Evolutionary conservation across 2,797 vertebrate species (phyloP), one percentile per base, ranked within the genome.

Genomic region (Xenentodon cancila): DNA sequence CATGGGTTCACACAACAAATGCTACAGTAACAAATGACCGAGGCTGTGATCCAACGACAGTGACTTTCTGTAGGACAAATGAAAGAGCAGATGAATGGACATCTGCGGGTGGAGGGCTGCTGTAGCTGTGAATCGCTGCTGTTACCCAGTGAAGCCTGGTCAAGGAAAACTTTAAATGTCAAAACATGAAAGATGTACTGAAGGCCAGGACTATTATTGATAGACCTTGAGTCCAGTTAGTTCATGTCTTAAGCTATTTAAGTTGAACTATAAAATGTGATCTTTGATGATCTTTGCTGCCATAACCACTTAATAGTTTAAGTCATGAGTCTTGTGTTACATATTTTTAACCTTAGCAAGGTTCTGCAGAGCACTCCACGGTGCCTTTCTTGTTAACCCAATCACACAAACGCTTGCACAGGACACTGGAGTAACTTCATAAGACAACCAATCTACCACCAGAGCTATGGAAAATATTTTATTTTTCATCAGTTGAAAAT

Each of bases 21-120:
- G 16, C 74, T 77, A 71, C 81, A 53, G 72, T 80, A 85, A 86
- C 85, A 84, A 88, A 87, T 73, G 80, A 87, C 71, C 81, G 53
- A 2, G 82, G 83, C 75, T 65, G 65, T n/a, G 71, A 84, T 81
- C 80, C 84, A 87, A 60, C 60, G 81, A 79, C 58, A 45, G 71
- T 46, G 67, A 82, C 75, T 79, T 80, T 80, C 73, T 68, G 55
- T 40, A 75, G 84, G 76, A 81, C 79, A 81, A 77, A 82, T 69
- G 49, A 59, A 73, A 81, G 67, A 68, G 68, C 74, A 79, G 75
- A 82, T 72, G 60, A 88, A 73, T 77, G 79, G 68, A 62, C 65
- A 54, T 80, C 79, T 77, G 73, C 63, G 48, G 53, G 62, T 65
- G 63, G 53, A 44, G 58, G 20, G 3, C 57, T 64, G 53, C 32